Base-by-base conservation (phyloP, 2,888 invertebrate genomes). In the Oligia fasciuncula region DNA sequence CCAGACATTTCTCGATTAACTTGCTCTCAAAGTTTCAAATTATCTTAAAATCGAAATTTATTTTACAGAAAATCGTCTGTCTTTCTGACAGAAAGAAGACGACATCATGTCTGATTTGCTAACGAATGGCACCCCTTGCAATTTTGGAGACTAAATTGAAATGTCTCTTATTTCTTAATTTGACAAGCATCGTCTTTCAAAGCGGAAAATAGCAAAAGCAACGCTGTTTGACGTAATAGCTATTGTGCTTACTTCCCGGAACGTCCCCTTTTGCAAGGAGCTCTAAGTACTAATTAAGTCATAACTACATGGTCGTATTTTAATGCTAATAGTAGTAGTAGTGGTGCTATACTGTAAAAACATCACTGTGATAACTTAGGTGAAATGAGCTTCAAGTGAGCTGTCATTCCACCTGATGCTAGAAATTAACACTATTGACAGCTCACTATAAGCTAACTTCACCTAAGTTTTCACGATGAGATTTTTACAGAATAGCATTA, bases 181-280 rank as follows among this genome's bases (percentile, higher is more conserved):
- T n/a, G 8, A 76, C 62, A 1, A 40, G 60, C 40, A 43, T 73
- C 40, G 62, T 51, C 19, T 40, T 74, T 74, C 62, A 63, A 74
- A 63, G 43, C 3, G 43, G 0, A 13, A 54, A 3, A 13, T 13
- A 35, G 35, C 9, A 2, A 49, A 23, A 23, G 35, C 49, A 4
- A 17, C 51, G 51, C n/a, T 40, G 13, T 74, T 54, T 69, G 40
- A 43, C 5, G 17, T 14, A 46, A 35, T 1, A 35, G 3, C 4
- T 11, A 46, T 43, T n/a, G 29, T 29, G 8, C 14, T 54, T 69
- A 19, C 1, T n/a, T 54, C 19, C 19, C 6, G 5, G 17, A 13
- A 23, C 0, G 65, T 54, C 2, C 6, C 13, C 40, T 70, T 51
- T 40, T 1, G 29, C 13, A 43, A 43, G 54, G 49, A 66, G n/a